Conservation (phyloP, 2,888 invertebrate genomes). For the Vesta saturnalis region DNA sequence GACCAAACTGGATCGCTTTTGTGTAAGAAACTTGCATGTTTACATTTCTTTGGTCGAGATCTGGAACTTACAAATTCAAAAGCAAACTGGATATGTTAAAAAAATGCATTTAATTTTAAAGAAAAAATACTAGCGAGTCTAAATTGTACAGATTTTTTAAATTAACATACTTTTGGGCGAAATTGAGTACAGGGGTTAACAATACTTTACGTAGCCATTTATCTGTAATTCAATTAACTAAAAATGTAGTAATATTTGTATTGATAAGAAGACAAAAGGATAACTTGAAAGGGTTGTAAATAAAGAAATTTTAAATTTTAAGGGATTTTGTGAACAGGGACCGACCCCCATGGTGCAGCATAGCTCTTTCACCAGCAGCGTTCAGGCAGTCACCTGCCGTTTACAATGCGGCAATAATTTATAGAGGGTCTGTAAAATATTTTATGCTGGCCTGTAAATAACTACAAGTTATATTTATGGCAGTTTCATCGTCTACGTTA, state of each 20-base stretch:
- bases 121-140: not conserved
- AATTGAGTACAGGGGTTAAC: no score
- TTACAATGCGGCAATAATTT: slow-evolving; percentile 55
- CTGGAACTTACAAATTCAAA: slow-evolving; percentile 15
- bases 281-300: slow-evolving; percentile 35
- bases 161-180: no score
- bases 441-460: slow-evolving; percentile 55
- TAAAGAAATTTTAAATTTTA: slow-evolving; percentile 28
- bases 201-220: no score
- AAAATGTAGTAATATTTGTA: not conserved
- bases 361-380: slow-evolving; percentile 29
- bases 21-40: slow-evolving; percentile 37
- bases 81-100: slow-evolving; percentile 2
- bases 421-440: slow-evolving; percentile 55
- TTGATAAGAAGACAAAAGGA: slow-evolving; percentile 15
- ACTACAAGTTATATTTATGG: slow-evolving; percentile 48
- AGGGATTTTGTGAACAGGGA: slow-evolving; percentile 26
- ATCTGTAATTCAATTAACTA: not conserved
- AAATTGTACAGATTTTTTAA: no score
- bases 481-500: slow-evolving; percentile 37
- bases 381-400: slow-evolving; percentile 52
- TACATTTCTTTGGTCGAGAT: slow-evolving; percentile 27
- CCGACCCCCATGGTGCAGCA: slow-evolving; percentile 29
- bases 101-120: not conserved
- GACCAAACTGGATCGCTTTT: slow-evolving; percentile 53